Conservation (phyloP, 1,140 invertebrate genomes). For the Formica exsecta region DNA sequence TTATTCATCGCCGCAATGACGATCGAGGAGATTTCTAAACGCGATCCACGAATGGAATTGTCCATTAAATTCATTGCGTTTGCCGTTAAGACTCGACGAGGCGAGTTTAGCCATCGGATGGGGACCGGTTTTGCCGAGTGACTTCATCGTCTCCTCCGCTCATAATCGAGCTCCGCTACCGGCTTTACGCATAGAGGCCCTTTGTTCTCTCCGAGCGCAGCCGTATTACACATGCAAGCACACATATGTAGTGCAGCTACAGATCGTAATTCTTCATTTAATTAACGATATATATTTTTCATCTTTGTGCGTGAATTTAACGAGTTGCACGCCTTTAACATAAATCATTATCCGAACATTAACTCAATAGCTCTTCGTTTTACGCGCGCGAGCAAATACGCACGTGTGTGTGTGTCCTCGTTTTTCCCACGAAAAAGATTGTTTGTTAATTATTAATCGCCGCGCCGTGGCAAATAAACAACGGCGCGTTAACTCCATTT, state of each 20-base stretch:
- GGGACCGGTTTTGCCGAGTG: slow-evolving; percentile 70
- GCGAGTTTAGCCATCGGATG: slow-evolving; percentile 39
- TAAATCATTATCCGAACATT: slow-evolving; percentile 56
- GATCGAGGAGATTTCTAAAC: slow-evolving; percentile 8
- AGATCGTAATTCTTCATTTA: slow-evolving; percentile 61
- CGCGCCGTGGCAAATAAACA: background rate
- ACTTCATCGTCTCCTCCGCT: slow-evolving; percentile 68
- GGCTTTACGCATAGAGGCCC: slow-evolving; percentile 50
- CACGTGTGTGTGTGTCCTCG: background rate
- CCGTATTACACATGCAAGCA: background rate
- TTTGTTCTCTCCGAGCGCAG: slow-evolving; percentile 64
- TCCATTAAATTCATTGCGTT: slow-evolving; percentile 66
- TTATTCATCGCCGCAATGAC: background rate
- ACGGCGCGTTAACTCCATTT: slow-evolving; percentile 2
- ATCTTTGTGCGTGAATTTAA: slow-evolving; percentile 31
- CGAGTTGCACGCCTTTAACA: slow-evolving; percentile 42
- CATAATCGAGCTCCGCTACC: slow-evolving; percentile 67
- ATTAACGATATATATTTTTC: slow-evolving; percentile 63
- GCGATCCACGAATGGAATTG: slow-evolving; percentile 60
- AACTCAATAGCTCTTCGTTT: slow-evolving; percentile 14
- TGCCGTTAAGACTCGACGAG: slow-evolving; percentile 7
- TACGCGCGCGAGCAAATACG: background rate
- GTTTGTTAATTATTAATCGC: slow-evolving; percentile 25
- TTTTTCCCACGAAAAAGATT: background rate
- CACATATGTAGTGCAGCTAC: background rate